phyloP scores from a whole-genome alignment of 2,113 vertebrate genomes.

The Etia nguti region DNA sequence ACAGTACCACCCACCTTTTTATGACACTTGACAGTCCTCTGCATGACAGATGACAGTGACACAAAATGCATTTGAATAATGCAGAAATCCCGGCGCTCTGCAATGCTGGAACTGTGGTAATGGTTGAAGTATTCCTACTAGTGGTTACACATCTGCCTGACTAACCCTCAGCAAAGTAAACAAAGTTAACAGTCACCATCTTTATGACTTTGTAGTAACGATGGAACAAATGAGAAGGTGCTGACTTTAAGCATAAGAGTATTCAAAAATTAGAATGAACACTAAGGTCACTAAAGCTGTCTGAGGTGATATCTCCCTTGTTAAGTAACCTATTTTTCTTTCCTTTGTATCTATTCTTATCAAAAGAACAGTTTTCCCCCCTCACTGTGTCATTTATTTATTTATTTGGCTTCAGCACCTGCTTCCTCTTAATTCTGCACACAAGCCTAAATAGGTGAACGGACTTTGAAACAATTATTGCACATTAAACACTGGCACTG shows the following conservation, averaged over 20 bases:
- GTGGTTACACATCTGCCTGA: background rate
- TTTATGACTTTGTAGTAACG: background rate
- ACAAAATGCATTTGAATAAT: slow-evolving; percentile 69
- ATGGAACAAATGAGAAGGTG: background rate
- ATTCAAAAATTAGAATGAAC: slow-evolving; percentile 10
- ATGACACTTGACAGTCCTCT: slow-evolving; percentile 50
- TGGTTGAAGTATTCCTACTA: background rate
- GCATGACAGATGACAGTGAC: slow-evolving; percentile 66
- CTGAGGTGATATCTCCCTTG: slow-evolving; percentile 18
- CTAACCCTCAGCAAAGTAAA: background rate
- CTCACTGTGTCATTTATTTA: slow-evolving; percentile 18
- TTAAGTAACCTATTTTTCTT: slow-evolving; percentile 21
- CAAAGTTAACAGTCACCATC: background rate
- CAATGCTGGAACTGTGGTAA: background rate
- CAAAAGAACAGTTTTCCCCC: background rate
- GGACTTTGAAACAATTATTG: background rate
- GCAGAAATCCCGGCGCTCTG: slow-evolving; percentile 15
- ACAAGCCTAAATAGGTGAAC: background rate
- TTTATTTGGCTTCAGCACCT: slow-evolving; percentile 21
- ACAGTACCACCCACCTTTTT: slow-evolving; percentile 63
- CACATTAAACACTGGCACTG: background rate
- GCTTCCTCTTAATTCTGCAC: slow-evolving; percentile 26
- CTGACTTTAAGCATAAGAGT: background rate
- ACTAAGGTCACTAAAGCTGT: slow-evolving; percentile 2
- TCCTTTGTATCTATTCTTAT: slow-evolving; percentile 15